These are phyloP conservation scores for Schizaphis graminum DNA, from an alignment of 2,888 invertebrate genomes.

Conservation along the genomic window DNA sequence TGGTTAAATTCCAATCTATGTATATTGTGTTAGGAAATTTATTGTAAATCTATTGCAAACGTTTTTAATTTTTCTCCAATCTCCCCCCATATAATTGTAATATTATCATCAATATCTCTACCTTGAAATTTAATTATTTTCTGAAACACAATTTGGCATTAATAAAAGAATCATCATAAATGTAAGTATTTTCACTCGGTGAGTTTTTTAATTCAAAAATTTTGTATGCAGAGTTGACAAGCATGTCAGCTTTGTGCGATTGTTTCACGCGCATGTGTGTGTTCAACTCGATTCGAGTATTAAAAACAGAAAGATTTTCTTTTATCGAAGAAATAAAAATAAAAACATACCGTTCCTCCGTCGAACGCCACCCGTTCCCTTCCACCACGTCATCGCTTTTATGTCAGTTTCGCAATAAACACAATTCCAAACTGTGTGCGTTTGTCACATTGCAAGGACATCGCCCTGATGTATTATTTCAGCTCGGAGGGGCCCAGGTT, in stretches of 20 bases:
- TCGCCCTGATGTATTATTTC: slow-evolving; percentile 64
- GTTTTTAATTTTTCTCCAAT: not conserved
- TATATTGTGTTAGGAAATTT: not conserved
- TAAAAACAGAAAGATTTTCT: slow-evolving; percentile 59
- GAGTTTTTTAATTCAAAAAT: not conserved
- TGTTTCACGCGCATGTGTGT: not conserved
- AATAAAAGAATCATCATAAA: not conserved
- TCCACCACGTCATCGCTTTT: slow-evolving; percentile 12
- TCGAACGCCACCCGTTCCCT: slow-evolving; percentile 13
- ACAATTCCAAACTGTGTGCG: slow-evolving; percentile 63
- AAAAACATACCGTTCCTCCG: slow-evolving; percentile 33
- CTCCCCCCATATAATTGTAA: not conserved
- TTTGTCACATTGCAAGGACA: slow-evolving; percentile 64
- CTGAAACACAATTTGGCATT: not conserved
- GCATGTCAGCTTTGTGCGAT: slow-evolving; percentile 12
- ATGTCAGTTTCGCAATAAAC: slow-evolving; percentile 65
- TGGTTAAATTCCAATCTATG: not conserved
- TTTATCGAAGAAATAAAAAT: slow-evolving; percentile 41
- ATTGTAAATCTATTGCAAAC: not conserved
- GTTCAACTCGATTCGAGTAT: slow-evolving; percentile 31
- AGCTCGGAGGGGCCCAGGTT: slow-evolving; percentile 63
- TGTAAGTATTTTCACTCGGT: not conserved
- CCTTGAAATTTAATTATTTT: not conserved
- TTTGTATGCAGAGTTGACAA: not conserved
- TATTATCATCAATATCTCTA: not conserved